These are phyloP conservation scores for Venusia cambrica DNA, from an alignment of 2,888 invertebrate genomes.

Conservation along the genomic window DNA sequence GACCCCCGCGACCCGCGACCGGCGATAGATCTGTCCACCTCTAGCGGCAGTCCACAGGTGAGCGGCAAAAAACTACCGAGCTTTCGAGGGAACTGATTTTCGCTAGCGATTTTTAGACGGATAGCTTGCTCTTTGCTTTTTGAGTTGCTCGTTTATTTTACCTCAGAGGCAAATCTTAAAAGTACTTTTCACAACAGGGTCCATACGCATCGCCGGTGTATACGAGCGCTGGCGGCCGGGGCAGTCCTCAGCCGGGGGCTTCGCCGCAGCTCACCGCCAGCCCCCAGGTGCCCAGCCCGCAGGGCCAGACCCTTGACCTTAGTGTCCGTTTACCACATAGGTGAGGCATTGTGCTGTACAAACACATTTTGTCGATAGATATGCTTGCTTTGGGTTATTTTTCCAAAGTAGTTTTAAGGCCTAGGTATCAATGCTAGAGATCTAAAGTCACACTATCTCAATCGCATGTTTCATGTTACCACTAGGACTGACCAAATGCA, in stretches of 20 bases:
- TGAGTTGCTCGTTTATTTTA: constrained; percentile 23
- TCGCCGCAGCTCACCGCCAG: constrained; percentile 91
- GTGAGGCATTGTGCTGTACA: constrained; percentile 71
- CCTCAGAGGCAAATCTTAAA: constrained; percentile 30
- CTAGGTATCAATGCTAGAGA: too few species aligned
- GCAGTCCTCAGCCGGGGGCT: constrained; percentile 92
- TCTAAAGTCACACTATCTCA: too few species aligned
- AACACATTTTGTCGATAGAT: not conserved
- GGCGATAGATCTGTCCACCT: constrained; percentile 92
- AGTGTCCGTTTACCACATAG: constrained; percentile 93
- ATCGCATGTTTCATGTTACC: too few species aligned
- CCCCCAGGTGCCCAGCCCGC: constrained; percentile 94
- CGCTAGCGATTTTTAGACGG: constrained; percentile 10
- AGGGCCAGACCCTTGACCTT: constrained; percentile 94
- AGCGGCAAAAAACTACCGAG: constrained; percentile 34
- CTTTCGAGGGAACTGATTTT: constrained; percentile 6
- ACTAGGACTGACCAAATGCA: too few species aligned
- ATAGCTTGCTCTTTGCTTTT: constrained; percentile 20
- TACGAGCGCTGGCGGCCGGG: constrained; percentile 87
- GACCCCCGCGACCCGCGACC: constrained; percentile 90
- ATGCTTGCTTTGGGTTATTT: not conserved
- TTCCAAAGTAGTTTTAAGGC: too few species aligned
- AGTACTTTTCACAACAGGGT: constrained; percentile 80
- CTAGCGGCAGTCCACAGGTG: constrained; percentile 94
- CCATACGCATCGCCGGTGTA: constrained; percentile 89